Conservation (phyloP, 2,888 invertebrate genomes). For the Sepiola atlantica region DNA sequence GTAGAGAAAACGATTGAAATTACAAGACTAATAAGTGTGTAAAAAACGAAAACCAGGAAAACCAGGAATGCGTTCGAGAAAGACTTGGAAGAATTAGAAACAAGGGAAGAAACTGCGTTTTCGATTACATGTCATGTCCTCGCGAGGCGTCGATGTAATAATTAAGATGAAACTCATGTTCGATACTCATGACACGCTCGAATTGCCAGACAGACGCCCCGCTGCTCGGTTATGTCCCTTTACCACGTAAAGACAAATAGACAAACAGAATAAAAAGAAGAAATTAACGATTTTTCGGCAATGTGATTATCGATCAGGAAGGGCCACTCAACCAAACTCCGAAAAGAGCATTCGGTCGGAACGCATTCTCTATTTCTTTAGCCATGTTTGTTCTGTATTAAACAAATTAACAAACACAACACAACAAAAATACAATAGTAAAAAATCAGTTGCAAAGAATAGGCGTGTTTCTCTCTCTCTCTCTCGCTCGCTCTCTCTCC, state of each 20-base stretch:
- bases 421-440: too few relatives aligned
- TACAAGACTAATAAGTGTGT: too few relatives aligned
- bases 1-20: too few relatives aligned
- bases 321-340: background rate
- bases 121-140: conserved; percentile 19
- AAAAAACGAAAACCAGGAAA: too few relatives aligned
- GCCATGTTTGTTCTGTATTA: background rate
- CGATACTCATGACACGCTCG: background rate
- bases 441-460: too few relatives aligned
- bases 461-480: too few relatives aligned
- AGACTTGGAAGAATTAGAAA: background rate
- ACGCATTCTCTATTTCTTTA: background rate
- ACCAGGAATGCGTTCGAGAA: too few relatives aligned
- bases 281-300: conserved; percentile 16
- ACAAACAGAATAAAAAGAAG: background rate
- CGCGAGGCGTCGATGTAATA: background rate
- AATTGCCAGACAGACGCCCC: conserved; percentile 4
- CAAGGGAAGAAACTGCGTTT: background rate
- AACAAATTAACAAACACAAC: too few relatives aligned
- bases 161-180: conserved; percentile 32
- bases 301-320: background rate
- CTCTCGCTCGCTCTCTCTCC: too few relatives aligned
- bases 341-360: background rate
- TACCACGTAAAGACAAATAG: background rate
- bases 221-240: background rate